Evolutionary conservation across 2,113 vertebrate species (phyloP), one percentile per base, ranked within the genome.

Genomic region (Chaenogobius annularis): DNA sequence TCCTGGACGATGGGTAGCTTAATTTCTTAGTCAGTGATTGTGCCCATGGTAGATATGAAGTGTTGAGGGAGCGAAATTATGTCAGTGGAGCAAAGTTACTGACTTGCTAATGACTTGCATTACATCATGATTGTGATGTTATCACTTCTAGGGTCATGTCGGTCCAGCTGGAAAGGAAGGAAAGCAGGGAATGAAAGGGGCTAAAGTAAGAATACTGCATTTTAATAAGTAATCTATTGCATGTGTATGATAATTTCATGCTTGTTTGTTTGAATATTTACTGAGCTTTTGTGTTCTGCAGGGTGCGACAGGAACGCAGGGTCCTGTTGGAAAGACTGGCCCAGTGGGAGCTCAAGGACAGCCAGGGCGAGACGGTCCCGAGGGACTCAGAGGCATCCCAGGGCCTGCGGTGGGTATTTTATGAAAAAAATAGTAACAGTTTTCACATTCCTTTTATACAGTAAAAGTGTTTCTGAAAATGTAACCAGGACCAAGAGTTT

Each of bases 351-450:
- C 94, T 1, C 95, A 93, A 79, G 96, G 96, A 0, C 94, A 94
- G 0, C 94, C 95, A 3, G 96, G 96, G 4, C 93, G 74, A 8
- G 35, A 83, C 1, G 96, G 96, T 44, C 91, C 94, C 3, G 94
- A 97, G 58, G 96, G 96, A 7, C 90, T 97, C 47, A 90, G 75
- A 0, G 96, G 96, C 31, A 98, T 98, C 75, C 96, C 96, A 0
- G 96, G 96, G 13, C 90, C 96, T 44, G 92, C 89, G 62, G 96
- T 98, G 70, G 95, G 96, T 95, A 71, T n/a, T 68, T 2, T 8
- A 54, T 22, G 10, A 22, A 13, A 26, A 40, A 23, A 44, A 22
- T 0, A 46, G 43, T 4, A 65, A 11, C 12, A 35, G 17, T n/a
- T 54, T n/a, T 9, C 1, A 20, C 19, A 54, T 54, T 20, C 15